A percentile compares a stretch with the other conserved stretches of the same genome.
Conservation (phyloP, 92 coral and sea anemone genomes). For the Ricordea florida region DNA sequence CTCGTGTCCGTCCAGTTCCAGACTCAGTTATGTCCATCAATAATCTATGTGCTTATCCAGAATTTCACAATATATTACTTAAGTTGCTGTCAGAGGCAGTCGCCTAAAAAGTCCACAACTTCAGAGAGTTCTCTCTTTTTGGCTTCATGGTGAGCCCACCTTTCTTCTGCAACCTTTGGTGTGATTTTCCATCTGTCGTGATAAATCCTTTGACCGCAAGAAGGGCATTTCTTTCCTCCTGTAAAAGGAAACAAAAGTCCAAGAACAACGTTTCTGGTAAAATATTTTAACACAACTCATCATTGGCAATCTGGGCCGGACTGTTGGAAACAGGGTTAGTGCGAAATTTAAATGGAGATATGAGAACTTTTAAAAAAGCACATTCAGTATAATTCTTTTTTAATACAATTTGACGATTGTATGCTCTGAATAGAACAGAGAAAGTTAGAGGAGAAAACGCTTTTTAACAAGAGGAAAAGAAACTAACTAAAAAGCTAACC, state of each 20-base stretch:
- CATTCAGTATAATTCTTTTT: too few species aligned
- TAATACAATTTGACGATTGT: too few species aligned
- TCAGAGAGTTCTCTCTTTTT: slow-evolving; percentile 95
- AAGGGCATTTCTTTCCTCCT: slow-evolving; percentile 97
- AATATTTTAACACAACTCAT: too few species aligned
- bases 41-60: too few species aligned
- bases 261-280: neutral
- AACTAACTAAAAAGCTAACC: neutral
- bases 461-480: neutral
- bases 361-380: too few species aligned
- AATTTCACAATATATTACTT: neutral
- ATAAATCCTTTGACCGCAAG: slow-evolving; percentile 79
- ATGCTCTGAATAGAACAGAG: too few species aligned
- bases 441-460: too few species aligned
- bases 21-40: too few species aligned
- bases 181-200: slow-evolving; percentile 96
- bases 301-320: too few species aligned
- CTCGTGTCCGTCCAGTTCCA: too few species aligned
- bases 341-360: too few species aligned
- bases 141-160: slow-evolving; percentile 99
- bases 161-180: slow-evolving; percentile 91
- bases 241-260: neutral
- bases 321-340: too few species aligned
- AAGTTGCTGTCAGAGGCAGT: slow-evolving; percentile 49
- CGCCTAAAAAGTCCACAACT: slow-evolving; percentile 95